Evolutionary conservation across 2,888 invertebrate genomes (phyloP).

Genomic region (Poecilus cupreus): DNA sequence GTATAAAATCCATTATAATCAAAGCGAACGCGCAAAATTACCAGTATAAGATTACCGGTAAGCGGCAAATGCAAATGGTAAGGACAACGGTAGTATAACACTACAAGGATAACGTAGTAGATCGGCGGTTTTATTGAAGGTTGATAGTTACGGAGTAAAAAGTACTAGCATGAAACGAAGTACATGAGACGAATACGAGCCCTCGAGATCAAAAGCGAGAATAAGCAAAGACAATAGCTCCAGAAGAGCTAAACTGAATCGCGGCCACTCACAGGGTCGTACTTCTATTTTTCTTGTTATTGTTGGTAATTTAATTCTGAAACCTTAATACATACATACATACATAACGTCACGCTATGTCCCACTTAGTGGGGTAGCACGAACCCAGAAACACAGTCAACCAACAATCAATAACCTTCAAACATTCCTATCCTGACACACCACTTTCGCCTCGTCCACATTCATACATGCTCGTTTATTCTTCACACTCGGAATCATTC

Average conservation of each 20-base stretch:
- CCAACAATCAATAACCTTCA: no score
- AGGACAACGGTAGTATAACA: neutral
- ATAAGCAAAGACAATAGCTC: slow-evolving; percentile 43
- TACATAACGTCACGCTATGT: no score
- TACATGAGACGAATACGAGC: slow-evolving; percentile 21
- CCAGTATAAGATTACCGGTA: neutral
- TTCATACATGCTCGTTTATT: no score
- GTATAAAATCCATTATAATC: slow-evolving; percentile 7
- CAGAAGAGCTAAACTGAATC: slow-evolving; percentile 39
- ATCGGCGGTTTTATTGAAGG: slow-evolving; percentile 22
- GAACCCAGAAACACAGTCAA: no score
- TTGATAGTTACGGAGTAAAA: slow-evolving; percentile 18
- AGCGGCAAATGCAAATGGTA: neutral
- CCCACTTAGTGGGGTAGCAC: no score
- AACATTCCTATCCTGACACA: no score
- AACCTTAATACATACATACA: no score
- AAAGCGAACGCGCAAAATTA: neutral
- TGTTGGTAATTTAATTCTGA: neutral
- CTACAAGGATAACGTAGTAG: neutral
- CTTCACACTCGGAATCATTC: no score
- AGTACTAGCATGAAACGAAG: slow-evolving; percentile 25
- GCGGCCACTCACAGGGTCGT: neutral
- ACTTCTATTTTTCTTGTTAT: neutral
- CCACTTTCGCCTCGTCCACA: no score
- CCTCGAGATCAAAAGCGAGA: slow-evolving; percentile 39